Evolutionary conservation across 2,113 vertebrate species (phyloP).

Genomic region (Turdus rufiventris): DNA sequence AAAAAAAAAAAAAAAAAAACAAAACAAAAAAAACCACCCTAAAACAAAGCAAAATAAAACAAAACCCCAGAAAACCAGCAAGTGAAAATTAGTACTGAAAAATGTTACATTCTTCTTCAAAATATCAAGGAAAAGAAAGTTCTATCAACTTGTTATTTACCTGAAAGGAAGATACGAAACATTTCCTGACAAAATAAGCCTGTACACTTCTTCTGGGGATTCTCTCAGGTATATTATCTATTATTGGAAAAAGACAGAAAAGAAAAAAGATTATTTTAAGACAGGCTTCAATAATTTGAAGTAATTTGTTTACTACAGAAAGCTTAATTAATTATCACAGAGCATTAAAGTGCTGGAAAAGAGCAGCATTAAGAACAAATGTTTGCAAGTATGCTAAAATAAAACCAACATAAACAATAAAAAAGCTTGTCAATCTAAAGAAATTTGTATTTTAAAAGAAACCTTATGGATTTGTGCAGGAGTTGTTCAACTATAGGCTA

Average conservation of each 20-base stretch:
- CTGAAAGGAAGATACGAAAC: slow-evolving; percentile 89
- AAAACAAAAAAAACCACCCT: not conserved
- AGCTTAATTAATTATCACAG: not conserved
- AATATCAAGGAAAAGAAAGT: not conserved
- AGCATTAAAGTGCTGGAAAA: not conserved
- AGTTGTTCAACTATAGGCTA: not conserved
- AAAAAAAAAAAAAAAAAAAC: too few species aligned
- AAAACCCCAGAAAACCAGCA: not conserved
- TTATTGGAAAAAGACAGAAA: slow-evolving; percentile 33
- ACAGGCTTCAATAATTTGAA: not conserved
- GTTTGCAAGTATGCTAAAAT: not conserved
- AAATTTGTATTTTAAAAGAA: not conserved
- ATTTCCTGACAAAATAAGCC: slow-evolving; percentile 81
- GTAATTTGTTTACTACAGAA: not conserved
- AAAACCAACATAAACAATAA: not conserved
- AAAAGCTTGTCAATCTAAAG: not conserved
- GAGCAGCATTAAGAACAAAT: not conserved
- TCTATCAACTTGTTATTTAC: slow-evolving; percentile 68
- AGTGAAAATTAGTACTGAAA: not conserved
- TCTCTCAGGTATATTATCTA: slow-evolving; percentile 92
- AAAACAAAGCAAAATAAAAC: not conserved
- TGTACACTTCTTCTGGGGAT: slow-evolving; percentile 87
- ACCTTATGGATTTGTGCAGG: not conserved
- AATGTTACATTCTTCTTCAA: not conserved
- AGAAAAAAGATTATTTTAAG: not conserved